Evolutionary conservation across 1,140 invertebrate species (phyloP).

Genomic region (Solenopsis invicta): DNA sequence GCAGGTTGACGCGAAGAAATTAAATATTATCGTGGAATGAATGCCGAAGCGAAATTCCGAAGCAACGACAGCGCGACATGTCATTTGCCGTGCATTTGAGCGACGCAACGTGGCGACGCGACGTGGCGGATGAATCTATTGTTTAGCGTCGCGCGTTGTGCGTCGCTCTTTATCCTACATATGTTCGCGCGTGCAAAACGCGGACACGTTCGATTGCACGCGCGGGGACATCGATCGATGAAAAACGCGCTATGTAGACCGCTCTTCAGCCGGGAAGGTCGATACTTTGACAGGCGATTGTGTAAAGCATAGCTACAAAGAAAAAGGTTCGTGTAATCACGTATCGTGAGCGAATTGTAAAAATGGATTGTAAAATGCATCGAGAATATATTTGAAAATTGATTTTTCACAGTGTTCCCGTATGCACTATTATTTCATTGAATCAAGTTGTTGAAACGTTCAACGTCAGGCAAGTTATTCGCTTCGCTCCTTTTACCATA

Average conservation of each 20-base stretch:
- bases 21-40: slow-evolving; percentile 55
- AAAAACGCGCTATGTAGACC: slow-evolving; percentile 30
- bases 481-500: neutral
- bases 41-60: slow-evolving; percentile 25
- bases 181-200: slow-evolving; percentile 30
- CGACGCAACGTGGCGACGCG: slow-evolving; percentile 40
- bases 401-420: neutral
- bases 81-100: slow-evolving; percentile 61
- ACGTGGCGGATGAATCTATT: slow-evolving; percentile 53
- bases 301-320: neutral
- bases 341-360: neutral
- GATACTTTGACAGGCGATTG: slow-evolving; percentile 42
- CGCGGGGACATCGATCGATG: slow-evolving; percentile 51
- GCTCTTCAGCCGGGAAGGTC: neutral
- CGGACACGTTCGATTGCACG: slow-evolving; percentile 27
- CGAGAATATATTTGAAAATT: neutral
- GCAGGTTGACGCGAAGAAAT: slow-evolving; percentile 37
- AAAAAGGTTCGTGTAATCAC: neutral
- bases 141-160: slow-evolving; percentile 37
- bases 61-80: slow-evolving; percentile 35
- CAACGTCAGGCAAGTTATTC: neutral
- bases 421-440: neutral
- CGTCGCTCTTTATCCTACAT: slow-evolving; percentile 25
- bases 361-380: neutral
- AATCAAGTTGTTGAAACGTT: slow-evolving; percentile 7